phyloP scores from a whole-genome alignment of 2,113 vertebrate species.

The Leucosticte australis region DNA sequence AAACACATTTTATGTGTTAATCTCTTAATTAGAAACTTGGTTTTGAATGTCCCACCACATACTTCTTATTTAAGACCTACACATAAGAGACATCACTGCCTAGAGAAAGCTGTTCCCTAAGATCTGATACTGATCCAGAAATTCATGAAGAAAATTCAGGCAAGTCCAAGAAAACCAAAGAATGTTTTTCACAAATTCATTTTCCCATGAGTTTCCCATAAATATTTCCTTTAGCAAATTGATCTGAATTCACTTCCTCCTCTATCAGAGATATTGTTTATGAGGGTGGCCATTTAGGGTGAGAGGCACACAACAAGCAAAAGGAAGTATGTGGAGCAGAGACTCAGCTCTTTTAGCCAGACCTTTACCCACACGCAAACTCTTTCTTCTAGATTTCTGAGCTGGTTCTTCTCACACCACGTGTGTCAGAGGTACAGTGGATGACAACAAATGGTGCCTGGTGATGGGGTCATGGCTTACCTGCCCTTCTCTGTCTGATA shows the following conservation, averaged over 20 bases:
- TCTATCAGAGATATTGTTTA: background rate
- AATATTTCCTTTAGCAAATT: background rate
- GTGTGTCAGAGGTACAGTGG: background rate
- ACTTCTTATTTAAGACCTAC: background rate
- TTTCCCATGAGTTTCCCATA: background rate
- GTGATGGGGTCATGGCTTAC: background rate
- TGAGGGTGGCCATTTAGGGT: background rate
- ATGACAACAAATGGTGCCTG: background rate
- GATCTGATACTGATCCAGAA: background rate
- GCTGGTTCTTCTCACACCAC: rapidly evolving
- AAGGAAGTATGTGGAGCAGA: background rate
- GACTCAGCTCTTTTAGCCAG: background rate
- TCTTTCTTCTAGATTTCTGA: background rate
- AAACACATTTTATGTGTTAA: background rate
- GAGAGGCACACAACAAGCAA: background rate
- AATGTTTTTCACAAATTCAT: background rate
- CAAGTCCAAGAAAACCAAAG: background rate
- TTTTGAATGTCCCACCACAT: background rate
- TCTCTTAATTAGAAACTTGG: background rate
- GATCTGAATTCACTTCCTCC: background rate
- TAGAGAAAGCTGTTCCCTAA: background rate
- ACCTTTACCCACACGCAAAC: background rate
- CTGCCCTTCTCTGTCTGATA: background rate
- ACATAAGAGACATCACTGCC: background rate
- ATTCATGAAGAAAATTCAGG: background rate